Base-by-base conservation (phyloP, 1,140 invertebrate species). In the Mesaphorura yosii region DNA sequence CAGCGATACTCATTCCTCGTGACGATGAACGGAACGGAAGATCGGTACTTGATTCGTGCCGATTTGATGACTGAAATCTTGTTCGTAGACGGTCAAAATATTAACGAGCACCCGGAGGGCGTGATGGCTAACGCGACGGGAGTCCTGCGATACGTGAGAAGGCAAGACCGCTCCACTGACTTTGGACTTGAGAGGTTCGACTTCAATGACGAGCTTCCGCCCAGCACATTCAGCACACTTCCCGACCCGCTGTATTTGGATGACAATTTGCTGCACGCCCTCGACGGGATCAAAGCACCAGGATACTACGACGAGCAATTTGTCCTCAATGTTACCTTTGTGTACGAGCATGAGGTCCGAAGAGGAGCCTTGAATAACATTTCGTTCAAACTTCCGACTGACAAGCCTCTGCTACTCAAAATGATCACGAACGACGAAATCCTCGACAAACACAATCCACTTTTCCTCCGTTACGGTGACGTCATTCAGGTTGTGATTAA, bases 1-100 rank as follows among this genome's bases (percentile, higher is more conserved):
- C 57, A 58, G 25, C 25, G 57, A 19, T 58, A 58, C 27, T 58
- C 57, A 27, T 49, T 54, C 5, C 26, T 58, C 10, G 52, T 58
- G 2, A 39, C 27, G 15, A 54, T 46, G 51, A 45, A 54, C 7
- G 45, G 23, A 0, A 29, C 23, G 1, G 25, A 14, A 6, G 47
- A 27, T 23, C 22, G 28, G 17, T 46, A 46, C 19, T 46, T 14
- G 14, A 46, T 46, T 25, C 38, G 28, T 23, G 26, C 12, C 25
- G 46, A 25, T 7, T n/a, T n/a, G n/a, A n/a, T n/a, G n/a, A n/a
- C n/a, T n/a, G n/a, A n/a, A n/a, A n/a, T n/a, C n/a, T n/a, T n/a
- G n/a, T n/a, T n/a, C n/a, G n/a, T n/a, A n/a, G n/a, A n/a, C n/a
- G n/a, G n/a, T n/a, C n/a, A n/a, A n/a, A 44, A 51, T 25, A 12